Percentiles rank a stretch among this genome's conserved stretches.
Evolutionary conservation across 2,113 vertebrate genomes (phyloP).

Genomic region (Pollimyrus isidori): DNA sequence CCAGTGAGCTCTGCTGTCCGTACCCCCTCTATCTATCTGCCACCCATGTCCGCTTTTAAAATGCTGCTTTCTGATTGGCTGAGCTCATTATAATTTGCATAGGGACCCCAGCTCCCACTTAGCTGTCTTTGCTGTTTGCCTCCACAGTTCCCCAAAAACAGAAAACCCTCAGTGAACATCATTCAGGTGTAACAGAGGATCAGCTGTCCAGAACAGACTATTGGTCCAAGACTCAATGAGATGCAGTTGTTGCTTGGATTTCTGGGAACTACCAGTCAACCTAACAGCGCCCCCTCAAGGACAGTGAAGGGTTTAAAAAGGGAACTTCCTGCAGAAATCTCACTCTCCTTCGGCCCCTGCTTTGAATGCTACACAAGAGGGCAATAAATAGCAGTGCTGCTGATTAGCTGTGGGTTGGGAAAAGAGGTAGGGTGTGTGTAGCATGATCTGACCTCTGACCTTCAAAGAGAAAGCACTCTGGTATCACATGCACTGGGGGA

Average conservation of each 20-base stretch:
- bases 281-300: neutral
- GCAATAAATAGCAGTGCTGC: neutral
- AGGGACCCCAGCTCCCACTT: slow-evolving; percentile 20
- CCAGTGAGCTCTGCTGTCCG: neutral
- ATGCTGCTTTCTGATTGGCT: neutral
- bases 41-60: neutral
- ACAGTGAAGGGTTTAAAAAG: neutral
- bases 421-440: neutral
- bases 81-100: neutral
- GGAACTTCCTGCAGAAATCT: neutral
- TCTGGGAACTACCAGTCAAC: slow-evolving; percentile 38
- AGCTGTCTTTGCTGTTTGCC: slow-evolving; percentile 31
- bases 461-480: neutral
- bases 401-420: neutral
- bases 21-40: neutral
- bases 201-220: neutral
- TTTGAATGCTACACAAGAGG: neutral
- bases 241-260: slow-evolving; percentile 33
- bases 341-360: neutral
- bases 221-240: slow-evolving; percentile 29
- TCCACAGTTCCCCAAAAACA: slow-evolving; percentile 53
- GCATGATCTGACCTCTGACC: neutral
- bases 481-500: neutral
- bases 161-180: slow-evolving; percentile 61
- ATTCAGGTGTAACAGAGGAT: slow-evolving; percentile 54